Evolutionary conservation across 2,797 vertebrate genomes (phyloP).

Genomic region (Erethizon dorsatum): DNA sequence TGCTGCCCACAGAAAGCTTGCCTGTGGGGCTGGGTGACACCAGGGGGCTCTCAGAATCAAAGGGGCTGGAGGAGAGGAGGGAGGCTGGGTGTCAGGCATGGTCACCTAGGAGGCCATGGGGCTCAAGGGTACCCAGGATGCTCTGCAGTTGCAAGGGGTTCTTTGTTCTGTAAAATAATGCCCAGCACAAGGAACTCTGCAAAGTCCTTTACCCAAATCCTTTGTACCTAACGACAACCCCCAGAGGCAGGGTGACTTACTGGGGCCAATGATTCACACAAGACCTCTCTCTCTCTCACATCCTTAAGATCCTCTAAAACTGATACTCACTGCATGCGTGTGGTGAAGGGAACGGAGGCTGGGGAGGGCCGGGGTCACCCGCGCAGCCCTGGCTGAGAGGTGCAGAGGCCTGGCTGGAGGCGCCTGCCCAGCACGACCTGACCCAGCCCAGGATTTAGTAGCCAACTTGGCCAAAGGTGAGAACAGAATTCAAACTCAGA

Average conservation of each 20-base stretch:
- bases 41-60: conserved; percentile 92
- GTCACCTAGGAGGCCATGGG: neutral
- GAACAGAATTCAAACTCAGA: neutral
- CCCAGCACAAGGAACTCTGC: neutral
- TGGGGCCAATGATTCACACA: neutral
- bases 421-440: neutral
- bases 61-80: conserved; percentile 87
- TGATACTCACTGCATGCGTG: neutral
- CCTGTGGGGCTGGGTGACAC: conserved; percentile 91
- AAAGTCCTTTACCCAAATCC: neutral
- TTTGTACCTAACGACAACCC: neutral
- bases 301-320: neutral
- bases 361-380: neutral
- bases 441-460: accelerated
- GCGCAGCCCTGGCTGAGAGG: no score
- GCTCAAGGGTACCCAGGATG: no score
- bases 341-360: no score
- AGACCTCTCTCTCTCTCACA: neutral
- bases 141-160: neutral
- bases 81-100: neutral
- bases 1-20: conserved; percentile 93
- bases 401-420: neutral
- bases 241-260: neutral
- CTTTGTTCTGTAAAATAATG: neutral
- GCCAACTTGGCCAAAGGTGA: neutral